phyloP scores from a whole-genome alignment of 2,797 vertebrate species.

The Perodicticus potto region DNA sequence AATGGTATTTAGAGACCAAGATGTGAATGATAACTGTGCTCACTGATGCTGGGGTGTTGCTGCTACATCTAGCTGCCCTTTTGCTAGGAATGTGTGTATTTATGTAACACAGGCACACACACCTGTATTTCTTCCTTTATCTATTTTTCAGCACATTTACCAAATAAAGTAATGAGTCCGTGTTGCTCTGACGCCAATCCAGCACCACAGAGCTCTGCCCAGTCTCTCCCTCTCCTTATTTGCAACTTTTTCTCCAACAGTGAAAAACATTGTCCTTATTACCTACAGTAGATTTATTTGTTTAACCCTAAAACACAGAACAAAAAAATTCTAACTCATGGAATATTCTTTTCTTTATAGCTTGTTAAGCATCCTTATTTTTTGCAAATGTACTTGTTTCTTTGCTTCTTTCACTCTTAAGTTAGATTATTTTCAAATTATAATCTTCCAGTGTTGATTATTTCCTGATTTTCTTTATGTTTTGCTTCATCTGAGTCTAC shows the following conservation, averaged over 20 bases:
- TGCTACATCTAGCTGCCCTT: not conserved
- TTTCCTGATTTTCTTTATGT: not conserved
- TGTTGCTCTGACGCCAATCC: not conserved
- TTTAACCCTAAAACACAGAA: not conserved
- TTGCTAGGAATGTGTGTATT: not conserved
- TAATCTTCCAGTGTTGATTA: not conserved
- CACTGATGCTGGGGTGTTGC: not conserved
- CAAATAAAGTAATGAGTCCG: not conserved
- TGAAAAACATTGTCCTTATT: not conserved
- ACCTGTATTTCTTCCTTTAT: not conserved
- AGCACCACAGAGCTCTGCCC: not conserved
- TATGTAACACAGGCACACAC: rapidly evolving
- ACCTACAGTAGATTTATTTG: not conserved
- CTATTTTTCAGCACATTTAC: not conserved
- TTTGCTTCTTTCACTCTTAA: not conserved
- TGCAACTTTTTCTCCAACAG: not conserved
- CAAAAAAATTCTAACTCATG: not conserved
- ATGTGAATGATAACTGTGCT: not conserved
- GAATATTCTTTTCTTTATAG: not conserved
- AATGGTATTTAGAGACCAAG: not conserved
- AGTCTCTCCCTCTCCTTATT: not conserved
- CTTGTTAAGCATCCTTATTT: not conserved
- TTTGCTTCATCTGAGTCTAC: not conserved
- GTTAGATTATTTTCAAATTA: conserved; percentile 24
- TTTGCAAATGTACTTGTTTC: not conserved